Evolutionary conservation across 1,140 invertebrate genomes (phyloP).

Genomic region (Achatina immaculata): DNA sequence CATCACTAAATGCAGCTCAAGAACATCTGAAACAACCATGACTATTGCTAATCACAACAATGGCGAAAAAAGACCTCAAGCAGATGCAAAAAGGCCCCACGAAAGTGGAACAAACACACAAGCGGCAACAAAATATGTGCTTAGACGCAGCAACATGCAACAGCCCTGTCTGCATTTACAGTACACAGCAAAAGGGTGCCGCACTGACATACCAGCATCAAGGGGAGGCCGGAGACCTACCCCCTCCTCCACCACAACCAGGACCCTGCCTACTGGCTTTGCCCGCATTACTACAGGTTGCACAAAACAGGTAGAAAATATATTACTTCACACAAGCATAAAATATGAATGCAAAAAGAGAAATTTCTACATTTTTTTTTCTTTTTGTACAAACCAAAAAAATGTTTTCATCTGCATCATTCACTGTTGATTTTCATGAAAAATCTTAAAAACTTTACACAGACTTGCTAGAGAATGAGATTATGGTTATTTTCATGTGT

Average conservation of each 20-base stretch:
- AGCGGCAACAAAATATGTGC: neutral
- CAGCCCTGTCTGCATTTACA: neutral
- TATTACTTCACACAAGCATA: neutral
- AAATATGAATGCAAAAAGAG: neutral
- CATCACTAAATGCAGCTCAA: no score
- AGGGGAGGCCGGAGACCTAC: constrained; percentile 71
- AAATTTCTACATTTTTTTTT: no score
- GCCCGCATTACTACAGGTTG: constrained; percentile 38
- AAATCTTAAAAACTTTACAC: neutral
- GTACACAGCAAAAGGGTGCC: neutral
- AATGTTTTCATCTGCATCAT: neutral
- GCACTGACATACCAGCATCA: constrained; percentile 69
- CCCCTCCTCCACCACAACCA: constrained; percentile 79
- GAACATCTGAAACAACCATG: constrained; percentile 3
- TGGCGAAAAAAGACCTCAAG: neutral
- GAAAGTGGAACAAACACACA: neutral
- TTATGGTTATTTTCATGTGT: neutral
- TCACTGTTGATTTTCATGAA: neutral
- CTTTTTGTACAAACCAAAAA: neutral
- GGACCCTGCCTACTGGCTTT: constrained; percentile 77
- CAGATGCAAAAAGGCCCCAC: neutral
- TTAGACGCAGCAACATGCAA: neutral
- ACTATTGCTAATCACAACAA: neutral
- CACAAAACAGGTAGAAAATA: neutral
- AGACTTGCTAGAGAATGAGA: neutral